Conservation (phyloP, 2,113 vertebrate species). For the Odobenus rosmarus region DNA sequence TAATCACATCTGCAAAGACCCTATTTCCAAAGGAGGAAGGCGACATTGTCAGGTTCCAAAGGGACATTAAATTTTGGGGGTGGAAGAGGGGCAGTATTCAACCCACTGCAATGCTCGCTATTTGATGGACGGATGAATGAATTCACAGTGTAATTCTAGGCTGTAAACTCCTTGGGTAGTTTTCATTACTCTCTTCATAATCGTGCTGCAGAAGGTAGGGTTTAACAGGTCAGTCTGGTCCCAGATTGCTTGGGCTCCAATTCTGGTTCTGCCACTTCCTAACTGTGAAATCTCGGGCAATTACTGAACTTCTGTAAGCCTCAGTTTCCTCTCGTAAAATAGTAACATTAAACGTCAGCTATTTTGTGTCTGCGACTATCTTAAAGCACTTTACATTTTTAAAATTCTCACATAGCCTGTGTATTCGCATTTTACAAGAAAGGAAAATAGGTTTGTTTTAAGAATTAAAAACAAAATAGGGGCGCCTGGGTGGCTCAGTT, state of each 20-base stretch:
- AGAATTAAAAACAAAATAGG: constrained; percentile 6
- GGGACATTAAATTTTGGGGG: neutral
- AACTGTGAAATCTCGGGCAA: neutral
- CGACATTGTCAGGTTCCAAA: neutral
- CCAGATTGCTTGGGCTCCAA: neutral
- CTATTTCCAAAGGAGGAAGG: neutral
- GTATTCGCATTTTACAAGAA: neutral
- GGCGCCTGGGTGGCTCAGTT: too few relatives aligned
- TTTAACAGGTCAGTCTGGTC: neutral
- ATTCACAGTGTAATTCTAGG: neutral
- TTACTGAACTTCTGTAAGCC: neutral
- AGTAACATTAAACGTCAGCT: neutral
- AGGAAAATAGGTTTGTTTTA: constrained; percentile 21
- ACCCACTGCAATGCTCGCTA: neutral
- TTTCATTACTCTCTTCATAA: neutral
- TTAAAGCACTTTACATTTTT: neutral
- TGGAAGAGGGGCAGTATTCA: neutral
- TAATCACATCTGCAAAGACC: neutral
- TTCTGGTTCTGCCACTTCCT: neutral
- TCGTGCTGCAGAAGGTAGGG: neutral
- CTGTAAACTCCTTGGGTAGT: neutral
- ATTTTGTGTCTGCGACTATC: neutral
- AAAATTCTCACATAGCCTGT: neutral
- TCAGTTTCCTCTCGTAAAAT: constrained; percentile 27
- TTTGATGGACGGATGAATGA: neutral